Evolutionary conservation across 2,888 invertebrate genomes (phyloP), one percentile per base, ranked within the genome.

Genomic region (Drosophila rubida): DNA sequence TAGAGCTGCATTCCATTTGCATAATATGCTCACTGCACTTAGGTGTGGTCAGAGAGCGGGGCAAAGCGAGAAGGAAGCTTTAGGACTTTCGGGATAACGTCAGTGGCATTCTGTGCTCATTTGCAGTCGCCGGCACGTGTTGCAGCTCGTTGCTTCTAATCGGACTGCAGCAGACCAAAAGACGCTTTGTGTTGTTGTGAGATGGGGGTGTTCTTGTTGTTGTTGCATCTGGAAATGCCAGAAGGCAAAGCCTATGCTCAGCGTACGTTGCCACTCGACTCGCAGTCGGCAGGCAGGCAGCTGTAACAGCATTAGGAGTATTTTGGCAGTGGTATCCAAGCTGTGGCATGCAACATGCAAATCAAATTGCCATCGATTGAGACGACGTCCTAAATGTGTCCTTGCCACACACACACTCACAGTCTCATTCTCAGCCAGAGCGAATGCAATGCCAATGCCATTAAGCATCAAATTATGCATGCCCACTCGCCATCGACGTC

Each of bases 381-480:
- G 57, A 75, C 74, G 63, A 32, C 66, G 53, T 37, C 62, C 58
- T 35, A 65, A 70, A 68, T 80, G 78, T 78, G 81, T 84, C 82
- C 82, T 81, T 80, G 73, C 49, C 32, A 32, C 32, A 32, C 11
- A n/a, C 32, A 4, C 4, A 32, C 7, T 25, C 27, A 27, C 39
- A 27, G 59, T 13, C 27, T 27, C 8, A 41, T 3, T 8, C 27
- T 5, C 23, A 30, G 30, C 30, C 30, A 30, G 3, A 30, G 32
- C 32, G 32, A 37, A 37, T 37, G 35, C 35, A 37, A 37, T 37
- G 35, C 14, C 35, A 54, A 44, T 67, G 66, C 71, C 88, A 84
- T 84, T 87, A 83, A 68, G 62, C 54, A 64, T 55, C 84, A 66
- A 80, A 88, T 84, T 84, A 88, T 84, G 87, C 87, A 84, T 88